Evolutionary conservation across 2,797 vertebrate species (phyloP), one percentile per base, ranked within the genome.

Genomic region (Scarus forsteni): DNA sequence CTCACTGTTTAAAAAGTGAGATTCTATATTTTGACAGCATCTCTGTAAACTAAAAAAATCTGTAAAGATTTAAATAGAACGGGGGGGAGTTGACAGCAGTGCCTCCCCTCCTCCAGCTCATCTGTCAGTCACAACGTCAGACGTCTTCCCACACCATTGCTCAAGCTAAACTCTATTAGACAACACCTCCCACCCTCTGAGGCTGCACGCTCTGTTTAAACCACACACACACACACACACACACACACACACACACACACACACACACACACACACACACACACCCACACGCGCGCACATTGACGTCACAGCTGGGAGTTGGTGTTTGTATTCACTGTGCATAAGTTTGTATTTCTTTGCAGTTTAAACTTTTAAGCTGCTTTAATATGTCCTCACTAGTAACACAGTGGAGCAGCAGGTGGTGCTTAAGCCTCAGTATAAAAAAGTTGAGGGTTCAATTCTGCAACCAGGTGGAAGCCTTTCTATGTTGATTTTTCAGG

Each of bases 71-170:
- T 70, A 83, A 85, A 80, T 73, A 67, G 71, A 77, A 69, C 35
- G 16, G 49, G 60, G 46, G 60, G 75, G 59, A 61, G 68, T 58
- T 87, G 84, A 85, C 86, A 79, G 80, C 60, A 15, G 27, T 70
- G 64, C 68, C 56, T 75, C 75, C 69, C 53, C 60, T 79, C 85
- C 81, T 74, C 68, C 80, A 45, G 59, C 62, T 65, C 56, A 63
- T 86, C 80, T 68, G 1, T 89, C 86, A 86, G 44, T 88, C 77
- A 84, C 74, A 70, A 73, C 74, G 34, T 64, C 77, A 79, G 74
- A 40, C 60, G 61, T 4, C 86, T 58, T 85, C 83, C 81, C 73
- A 87, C 84, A 64, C 49, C 45, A 70, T 77, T 70, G 70, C 71
- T 85, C 79, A 73, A 60, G 62, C 74, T 72, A 66, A 83, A 75